A percentile compares a stretch with the other conserved stretches of the same genome.
Evolutionary conservation across 2,797 vertebrate genomes (phyloP).

Genomic region (Rhyacichthys aspro): DNA sequence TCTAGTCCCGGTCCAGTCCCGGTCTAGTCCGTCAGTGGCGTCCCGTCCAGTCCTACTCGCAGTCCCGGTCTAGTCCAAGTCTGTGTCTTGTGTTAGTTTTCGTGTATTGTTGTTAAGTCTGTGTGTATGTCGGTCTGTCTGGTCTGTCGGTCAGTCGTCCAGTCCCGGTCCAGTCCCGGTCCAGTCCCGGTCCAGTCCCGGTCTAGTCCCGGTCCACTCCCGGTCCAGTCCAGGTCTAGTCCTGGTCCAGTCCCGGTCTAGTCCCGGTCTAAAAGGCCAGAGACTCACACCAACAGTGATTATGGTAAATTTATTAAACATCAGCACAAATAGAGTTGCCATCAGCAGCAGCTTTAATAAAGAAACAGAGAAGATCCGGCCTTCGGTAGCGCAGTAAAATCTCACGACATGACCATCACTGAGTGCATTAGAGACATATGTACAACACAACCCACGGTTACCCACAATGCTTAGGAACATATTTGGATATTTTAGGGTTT

Average conservation of each 20-base stretch:
- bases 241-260: not conserved
- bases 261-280: not conserved
- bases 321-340: slow-evolving; percentile 57
- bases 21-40: too few relatives aligned
- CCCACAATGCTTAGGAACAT: slow-evolving; percentile 73
- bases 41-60: too few relatives aligned
- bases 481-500: slow-evolving; percentile 46
- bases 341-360: slow-evolving; percentile 56
- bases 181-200: too few relatives aligned
- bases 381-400: slow-evolving; percentile 53
- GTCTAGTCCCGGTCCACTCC: too few relatives aligned
- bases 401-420: slow-evolving; percentile 58
- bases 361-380: slow-evolving; percentile 27
- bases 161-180: too few relatives aligned
- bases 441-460: slow-evolving; percentile 76
- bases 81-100: too few relatives aligned
- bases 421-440: slow-evolving; percentile 61
- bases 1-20: too few relatives aligned
- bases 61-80: too few relatives aligned
- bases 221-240: not conserved
- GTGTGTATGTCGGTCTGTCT: rapidly evolving
- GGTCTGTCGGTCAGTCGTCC: rapidly evolving
- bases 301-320: slow-evolving; percentile 53
- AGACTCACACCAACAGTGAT: not conserved
- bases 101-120: too few relatives aligned